Evolutionary conservation across 2,113 vertebrate species (phyloP), one percentile per base, ranked within the genome.

Genomic region (Alosa alosa): DNA sequence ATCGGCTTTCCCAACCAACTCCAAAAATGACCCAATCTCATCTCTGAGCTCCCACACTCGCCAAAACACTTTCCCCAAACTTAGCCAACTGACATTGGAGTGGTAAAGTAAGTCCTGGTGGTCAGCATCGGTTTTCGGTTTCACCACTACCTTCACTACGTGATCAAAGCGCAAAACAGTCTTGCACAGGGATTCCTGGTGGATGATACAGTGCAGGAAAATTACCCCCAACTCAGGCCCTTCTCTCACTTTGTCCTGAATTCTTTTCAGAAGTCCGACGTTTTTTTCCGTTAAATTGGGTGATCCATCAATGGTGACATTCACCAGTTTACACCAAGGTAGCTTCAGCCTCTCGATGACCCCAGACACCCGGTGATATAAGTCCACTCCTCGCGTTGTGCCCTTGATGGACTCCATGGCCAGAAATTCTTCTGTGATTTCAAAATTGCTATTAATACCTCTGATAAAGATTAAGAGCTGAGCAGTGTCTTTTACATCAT

Each of bases 101-200:
- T 87, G 89, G 78, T 87, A 90, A 82, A 85, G 85, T 46, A 85
- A 49, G 88, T 86, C 81, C 72, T 84, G 2, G 41, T 84, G 57
- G n/a, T 72, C 81, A 20, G 49, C 45, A 15, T 86, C 85, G n/a
- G 22, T 85, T 49, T 87, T n/a, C n/a, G n/a, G 49, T 82, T 86
- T 86, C 47, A 86, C 85, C 0, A 84, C 75, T 44, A 6, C 10
- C n/a, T 86, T 84, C 2, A 84, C 82, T 3, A 88, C 88, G 83
- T 87, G 83, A 52, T 89, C 50, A 36, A 82, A 83, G n/a, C 85
- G 39, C 31, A 87, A 81, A 2, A n/a, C n/a, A n/a, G n/a, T n/a
- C n/a, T 87, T 88, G 18, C 83, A 84, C 50, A 82, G 83, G n/a
- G 88, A 46, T 84, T 88, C 88, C 72, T 88, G 87, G n/a, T 88